A percentile compares a stretch with the other conserved stretches of the same genome.
Conservation (phyloP, 2,888 invertebrate species). For the Zygaena filipendulae region DNA sequence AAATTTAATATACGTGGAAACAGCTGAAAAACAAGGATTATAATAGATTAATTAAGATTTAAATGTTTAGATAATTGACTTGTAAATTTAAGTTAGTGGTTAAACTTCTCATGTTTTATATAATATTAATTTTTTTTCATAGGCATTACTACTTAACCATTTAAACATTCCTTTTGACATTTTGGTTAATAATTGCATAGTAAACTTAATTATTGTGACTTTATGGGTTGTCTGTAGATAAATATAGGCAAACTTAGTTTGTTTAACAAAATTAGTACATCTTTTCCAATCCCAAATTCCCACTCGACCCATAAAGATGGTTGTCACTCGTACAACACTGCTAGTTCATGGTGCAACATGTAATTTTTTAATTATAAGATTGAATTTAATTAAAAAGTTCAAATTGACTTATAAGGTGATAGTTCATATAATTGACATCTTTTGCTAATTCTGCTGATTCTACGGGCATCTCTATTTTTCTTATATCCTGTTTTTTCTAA, state of each 20-base stretch:
- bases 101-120: constrained; percentile 60
- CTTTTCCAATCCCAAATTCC: too few relatives aligned
- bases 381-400: constrained; percentile 56
- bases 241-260: too few relatives aligned
- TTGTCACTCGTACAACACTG: too few relatives aligned
- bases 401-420: constrained; percentile 63
- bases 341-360: constrained; percentile 47
- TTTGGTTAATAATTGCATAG: constrained; percentile 51
- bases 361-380: constrained; percentile 60
- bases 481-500: constrained; percentile 48
- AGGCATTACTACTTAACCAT: constrained; percentile 68
- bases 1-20: too few relatives aligned
- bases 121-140: constrained; percentile 33
- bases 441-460: constrained; percentile 43
- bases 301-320: too few relatives aligned
- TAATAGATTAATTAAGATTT: constrained; percentile 56
- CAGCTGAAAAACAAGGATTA: constrained; percentile 57
- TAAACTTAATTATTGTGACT: constrained; percentile 27
- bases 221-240: too few relatives aligned
- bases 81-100: constrained; percentile 67
- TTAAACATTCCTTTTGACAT: constrained; percentile 66
- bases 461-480: constrained; percentile 50
- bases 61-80: constrained; percentile 61
- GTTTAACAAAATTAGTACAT: too few relatives aligned
- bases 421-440: constrained; percentile 51